phyloP scores from a whole-genome alignment of 2,797 vertebrate genomes.

The Bryconaethiops microstoma region DNA sequence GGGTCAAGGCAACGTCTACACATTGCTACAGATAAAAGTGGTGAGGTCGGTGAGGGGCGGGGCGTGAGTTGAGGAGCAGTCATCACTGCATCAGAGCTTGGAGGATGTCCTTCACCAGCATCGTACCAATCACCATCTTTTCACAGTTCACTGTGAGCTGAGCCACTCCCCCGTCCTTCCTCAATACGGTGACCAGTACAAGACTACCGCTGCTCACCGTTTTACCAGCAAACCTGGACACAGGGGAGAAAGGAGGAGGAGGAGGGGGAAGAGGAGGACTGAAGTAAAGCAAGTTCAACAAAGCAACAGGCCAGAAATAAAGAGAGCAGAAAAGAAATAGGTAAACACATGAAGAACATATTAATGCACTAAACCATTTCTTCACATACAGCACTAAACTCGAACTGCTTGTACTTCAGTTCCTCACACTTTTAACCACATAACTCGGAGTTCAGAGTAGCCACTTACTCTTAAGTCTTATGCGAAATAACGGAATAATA shows the following conservation, averaged over 20 bases:
- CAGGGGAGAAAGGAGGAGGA: conserved; percentile 65
- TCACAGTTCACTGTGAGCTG: conserved; percentile 94
- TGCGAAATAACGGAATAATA: too few relatives aligned
- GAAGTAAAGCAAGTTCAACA: conserved; percentile 62
- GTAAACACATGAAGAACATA: conserved; percentile 16
- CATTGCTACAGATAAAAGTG: conserved; percentile 34
- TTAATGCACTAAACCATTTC: neutral
- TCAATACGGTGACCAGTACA: conserved; percentile 89
- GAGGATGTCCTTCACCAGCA: conserved; percentile 94
- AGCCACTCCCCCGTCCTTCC: conserved; percentile 71
- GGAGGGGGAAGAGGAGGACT: conserved; percentile 66
- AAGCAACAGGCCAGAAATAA: conserved; percentile 48
- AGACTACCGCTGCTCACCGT: conserved; percentile 89
- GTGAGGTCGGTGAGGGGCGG: conserved; percentile 17
- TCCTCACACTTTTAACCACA: too few relatives aligned
- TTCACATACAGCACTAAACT: neutral
- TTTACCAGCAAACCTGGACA: conserved; percentile 88
- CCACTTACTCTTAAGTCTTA: too few relatives aligned
- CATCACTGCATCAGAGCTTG: conserved; percentile 88
- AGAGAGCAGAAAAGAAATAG: conserved; percentile 37
- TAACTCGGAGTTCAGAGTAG: too few relatives aligned
- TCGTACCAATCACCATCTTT: conserved; percentile 97
- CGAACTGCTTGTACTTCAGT: neutral
- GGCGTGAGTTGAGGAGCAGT: neutral
- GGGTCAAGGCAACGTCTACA: conserved; percentile 46